Conservation (phyloP, 2,797 vertebrate genomes). For the Cercopithecus petaurista region DNA sequence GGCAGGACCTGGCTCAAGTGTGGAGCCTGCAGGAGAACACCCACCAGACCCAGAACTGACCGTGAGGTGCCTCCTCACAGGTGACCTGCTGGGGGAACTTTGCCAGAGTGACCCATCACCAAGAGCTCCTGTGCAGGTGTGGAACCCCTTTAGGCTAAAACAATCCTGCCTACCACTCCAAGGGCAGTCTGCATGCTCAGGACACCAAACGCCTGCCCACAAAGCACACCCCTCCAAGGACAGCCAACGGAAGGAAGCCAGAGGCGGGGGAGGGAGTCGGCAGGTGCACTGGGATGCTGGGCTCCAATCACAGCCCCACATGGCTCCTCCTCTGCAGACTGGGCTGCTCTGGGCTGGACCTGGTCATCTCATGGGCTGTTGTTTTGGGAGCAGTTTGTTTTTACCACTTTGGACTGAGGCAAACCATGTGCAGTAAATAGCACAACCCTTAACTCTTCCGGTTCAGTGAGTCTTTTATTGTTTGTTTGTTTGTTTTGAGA, state of each 20-base stretch:
- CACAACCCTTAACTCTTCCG: neutral
- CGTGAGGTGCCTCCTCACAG: too few relatives aligned
- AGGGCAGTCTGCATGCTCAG: neutral
- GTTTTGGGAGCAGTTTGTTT: too few relatives aligned
- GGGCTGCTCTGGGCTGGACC: too few relatives aligned
- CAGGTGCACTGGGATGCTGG: neutral
- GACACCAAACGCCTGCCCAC: neutral
- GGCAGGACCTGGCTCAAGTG: fast-evolving
- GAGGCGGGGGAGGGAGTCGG: neutral
- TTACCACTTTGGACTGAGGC: neutral
- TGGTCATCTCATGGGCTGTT: neutral
- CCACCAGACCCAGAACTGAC: neutral
- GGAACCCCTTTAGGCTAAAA: neutral
- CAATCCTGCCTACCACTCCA: neutral
- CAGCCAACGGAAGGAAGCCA: neutral
- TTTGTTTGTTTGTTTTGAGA: neutral
- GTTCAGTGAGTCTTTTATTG: neutral
- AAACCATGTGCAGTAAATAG: too few relatives aligned
- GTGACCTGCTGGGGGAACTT: neutral
- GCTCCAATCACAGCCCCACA: neutral
- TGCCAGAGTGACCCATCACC: neutral
- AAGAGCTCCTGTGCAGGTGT: neutral
- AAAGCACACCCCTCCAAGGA: neutral
- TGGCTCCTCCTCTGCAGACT: fast-evolving
- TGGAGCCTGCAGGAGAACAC: neutral